A percentile compares a stretch with the other conserved stretches of the same genome.
Evolutionary conservation across 2,113 vertebrate species (phyloP).

Genomic region (Antigone vipio): DNA sequence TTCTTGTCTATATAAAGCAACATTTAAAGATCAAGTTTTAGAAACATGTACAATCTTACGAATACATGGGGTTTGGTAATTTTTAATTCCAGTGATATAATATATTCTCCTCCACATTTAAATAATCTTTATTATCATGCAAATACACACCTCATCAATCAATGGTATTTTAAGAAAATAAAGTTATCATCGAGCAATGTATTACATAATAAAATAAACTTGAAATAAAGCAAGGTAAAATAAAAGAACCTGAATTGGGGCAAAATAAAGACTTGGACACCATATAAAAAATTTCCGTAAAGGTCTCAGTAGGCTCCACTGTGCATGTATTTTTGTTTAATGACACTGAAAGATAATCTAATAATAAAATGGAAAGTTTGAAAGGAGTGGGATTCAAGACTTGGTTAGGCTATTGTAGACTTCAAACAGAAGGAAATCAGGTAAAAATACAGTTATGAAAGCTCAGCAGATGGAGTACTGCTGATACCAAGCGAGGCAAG

Average conservation of each 20-base stretch:
- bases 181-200: neutral
- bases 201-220: neutral
- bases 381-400: neutral
- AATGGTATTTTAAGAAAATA: neutral
- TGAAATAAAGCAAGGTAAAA: neutral
- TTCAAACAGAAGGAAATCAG: neutral
- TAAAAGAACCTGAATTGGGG: neutral
- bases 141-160: neutral
- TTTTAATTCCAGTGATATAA: neutral
- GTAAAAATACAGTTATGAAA: neutral
- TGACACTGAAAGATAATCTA: neutral
- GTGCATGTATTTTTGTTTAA: neutral
- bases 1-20: neutral
- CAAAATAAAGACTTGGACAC: neutral
- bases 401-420: neutral
- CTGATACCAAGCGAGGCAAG: neutral
- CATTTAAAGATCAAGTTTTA: neutral
- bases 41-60: neutral
- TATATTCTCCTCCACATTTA: neutral
- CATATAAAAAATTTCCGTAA: neutral
- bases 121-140: neutral
- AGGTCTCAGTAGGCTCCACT: neutral
- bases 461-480: neutral
- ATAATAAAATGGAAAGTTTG: neutral
- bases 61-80: neutral